Evolutionary conservation across 2,113 vertebrate species (phyloP).

Genomic region (Oenanthe oenanthe): DNA sequence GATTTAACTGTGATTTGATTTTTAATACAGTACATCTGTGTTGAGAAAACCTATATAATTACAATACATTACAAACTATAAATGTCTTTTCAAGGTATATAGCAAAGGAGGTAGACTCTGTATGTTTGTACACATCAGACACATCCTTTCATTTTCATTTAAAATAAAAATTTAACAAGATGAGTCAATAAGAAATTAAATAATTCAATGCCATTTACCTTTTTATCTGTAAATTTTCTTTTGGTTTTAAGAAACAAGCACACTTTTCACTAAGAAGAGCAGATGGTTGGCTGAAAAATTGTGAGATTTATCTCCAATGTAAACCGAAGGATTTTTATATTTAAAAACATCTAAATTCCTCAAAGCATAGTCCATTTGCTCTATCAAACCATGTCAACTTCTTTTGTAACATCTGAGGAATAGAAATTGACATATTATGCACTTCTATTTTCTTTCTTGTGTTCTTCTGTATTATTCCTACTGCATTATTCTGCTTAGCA

Average conservation of each 20-base stretch:
- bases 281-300: fast-evolving
- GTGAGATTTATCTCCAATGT: neutral
- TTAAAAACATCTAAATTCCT: neutral
- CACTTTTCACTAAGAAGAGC: neutral
- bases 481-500: neutral
- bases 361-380: neutral
- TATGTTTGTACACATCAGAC: neutral
- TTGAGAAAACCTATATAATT: neutral
- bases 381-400: neutral
- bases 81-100: neutral
- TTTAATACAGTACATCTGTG: neutral
- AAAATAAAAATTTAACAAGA: neutral
- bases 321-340: neutral
- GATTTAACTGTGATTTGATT: neutral
- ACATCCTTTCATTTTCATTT: neutral
- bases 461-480: neutral
- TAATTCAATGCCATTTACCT: neutral
- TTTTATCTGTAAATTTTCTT: neutral
- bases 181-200: neutral
- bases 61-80: neutral
- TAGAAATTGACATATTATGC: neutral
- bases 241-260: neutral
- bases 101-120: neutral
- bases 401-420: neutral
- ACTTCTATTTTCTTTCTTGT: neutral